phyloP scores from a whole-genome alignment of 1,140 invertebrate genomes.

The Drosophila ogumai region DNA sequence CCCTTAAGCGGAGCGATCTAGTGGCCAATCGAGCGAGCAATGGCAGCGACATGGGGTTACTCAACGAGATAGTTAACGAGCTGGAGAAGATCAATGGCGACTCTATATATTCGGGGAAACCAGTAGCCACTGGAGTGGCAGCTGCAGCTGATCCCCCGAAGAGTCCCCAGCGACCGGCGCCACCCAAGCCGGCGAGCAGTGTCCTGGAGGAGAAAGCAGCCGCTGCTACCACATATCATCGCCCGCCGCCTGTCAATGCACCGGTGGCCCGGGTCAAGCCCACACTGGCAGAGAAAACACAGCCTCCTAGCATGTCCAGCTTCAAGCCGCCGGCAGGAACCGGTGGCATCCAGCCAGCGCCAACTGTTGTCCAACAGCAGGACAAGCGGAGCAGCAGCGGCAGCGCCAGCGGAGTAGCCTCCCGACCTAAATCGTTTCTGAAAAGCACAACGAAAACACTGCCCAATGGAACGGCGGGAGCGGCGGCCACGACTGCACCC shows the following conservation, averaged over 20 bases:
- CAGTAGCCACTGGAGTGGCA: conserved; percentile 80
- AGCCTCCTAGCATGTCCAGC: conserved; percentile 76
- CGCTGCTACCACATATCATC: conserved; percentile 88
- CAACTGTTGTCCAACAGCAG: conserved; percentile 25
- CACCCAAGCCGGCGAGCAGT: conserved; percentile 78
- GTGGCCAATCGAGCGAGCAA: conserved; percentile 83
- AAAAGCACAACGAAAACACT: conserved; percentile 68
- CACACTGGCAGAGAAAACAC: conserved; percentile 86
- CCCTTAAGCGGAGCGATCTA: conserved; percentile 77
- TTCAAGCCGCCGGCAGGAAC: conserved; percentile 69
- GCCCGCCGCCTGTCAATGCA: conserved; percentile 89
- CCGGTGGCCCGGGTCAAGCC: conserved; percentile 89
- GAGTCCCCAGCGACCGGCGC: conserved; percentile 67
- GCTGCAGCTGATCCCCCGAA: conserved; percentile 26
- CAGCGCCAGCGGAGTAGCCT: conserved; percentile 8
- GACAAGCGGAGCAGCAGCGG: conserved; percentile 29
- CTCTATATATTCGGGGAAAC: conserved; percentile 92
- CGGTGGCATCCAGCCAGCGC: conserved; percentile 26
- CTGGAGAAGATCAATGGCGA: conserved; percentile 92
- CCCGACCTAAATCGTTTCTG: conserved; percentile 69
- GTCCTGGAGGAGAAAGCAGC: conserved; percentile 46
- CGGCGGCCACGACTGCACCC: conserved; percentile 40
- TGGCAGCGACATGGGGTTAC: conserved; percentile 87
- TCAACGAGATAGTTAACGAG: conserved; percentile 94
- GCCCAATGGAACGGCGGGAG: conserved; percentile 62